Evolutionary conservation across 2,888 invertebrate species (phyloP).

Genomic region (Lathronympha strigana): DNA sequence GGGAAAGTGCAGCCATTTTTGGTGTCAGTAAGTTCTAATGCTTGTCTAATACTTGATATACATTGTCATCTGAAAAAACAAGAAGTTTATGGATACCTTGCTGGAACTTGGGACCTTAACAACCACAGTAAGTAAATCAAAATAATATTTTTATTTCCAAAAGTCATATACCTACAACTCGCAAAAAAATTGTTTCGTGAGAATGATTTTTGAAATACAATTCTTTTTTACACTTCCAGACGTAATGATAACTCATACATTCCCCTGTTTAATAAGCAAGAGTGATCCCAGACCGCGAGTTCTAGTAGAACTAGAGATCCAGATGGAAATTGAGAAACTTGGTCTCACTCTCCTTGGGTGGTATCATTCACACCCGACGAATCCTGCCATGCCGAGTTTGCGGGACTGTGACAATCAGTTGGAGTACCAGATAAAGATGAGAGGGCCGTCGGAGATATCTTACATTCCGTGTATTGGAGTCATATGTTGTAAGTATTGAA

Average conservation of each 20-base stretch:
- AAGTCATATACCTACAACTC: neutral
- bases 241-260: constrained; percentile 93
- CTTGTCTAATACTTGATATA: constrained; percentile 94
- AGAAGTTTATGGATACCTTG: constrained; percentile 98
- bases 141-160: neutral
- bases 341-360: constrained; percentile 94
- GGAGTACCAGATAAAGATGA: constrained; percentile 97
- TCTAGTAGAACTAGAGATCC: constrained; percentile 92
- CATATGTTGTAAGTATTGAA: constrained; percentile 90
- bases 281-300: constrained; percentile 90
- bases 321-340: constrained; percentile 91
- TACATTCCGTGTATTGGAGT: constrained; percentile 97
- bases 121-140: constrained; percentile 92
- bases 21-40: constrained; percentile 93
- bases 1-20: constrained; percentile 97
- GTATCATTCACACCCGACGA: constrained; percentile 97
- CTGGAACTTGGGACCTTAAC: constrained; percentile 97
- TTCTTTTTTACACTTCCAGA: constrained; percentile 81
- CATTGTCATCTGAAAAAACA: constrained; percentile 97
- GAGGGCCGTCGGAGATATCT: constrained; percentile 94
- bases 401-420: constrained; percentile 96
- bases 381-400: constrained; percentile 93
- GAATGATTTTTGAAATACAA: neutral
- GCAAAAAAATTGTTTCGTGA: neutral
- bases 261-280: constrained; percentile 93